These are phyloP conservation scores for Pyrgilauda ruficollis DNA, from an alignment of 2,113 vertebrate species.

Conservation along the genomic window DNA sequence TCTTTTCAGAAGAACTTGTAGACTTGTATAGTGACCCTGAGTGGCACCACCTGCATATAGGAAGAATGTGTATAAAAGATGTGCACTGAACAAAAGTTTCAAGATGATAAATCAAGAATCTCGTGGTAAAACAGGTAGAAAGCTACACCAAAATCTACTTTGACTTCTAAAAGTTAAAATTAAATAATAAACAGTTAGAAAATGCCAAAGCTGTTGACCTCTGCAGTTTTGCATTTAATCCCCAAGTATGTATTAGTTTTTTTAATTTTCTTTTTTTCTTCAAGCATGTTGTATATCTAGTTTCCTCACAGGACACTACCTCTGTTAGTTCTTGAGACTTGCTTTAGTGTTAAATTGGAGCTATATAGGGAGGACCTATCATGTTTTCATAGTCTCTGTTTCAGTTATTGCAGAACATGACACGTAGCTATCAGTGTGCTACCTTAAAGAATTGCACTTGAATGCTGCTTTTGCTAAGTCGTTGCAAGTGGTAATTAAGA, in stretches of 20 bases:
- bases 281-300: rapidly evolving
- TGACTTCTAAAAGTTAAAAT: not conserved
- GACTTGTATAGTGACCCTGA: not conserved
- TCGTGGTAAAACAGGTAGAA: not conserved
- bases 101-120: not conserved
- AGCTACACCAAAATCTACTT: not conserved
- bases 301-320: not conserved
- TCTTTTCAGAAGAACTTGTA: not conserved
- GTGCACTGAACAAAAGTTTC: not conserved
- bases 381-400: not conserved
- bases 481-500: not conserved
- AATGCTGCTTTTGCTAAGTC: not conserved
- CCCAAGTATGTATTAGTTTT: rapidly evolving
- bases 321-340: not conserved
- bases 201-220: not conserved
- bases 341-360: not conserved
- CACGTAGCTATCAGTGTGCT: not conserved
- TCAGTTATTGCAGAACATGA: not conserved
- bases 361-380: not conserved
- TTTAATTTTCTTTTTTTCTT: not conserved
- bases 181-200: not conserved
- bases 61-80: not conserved
- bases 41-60: not conserved
- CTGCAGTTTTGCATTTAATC: not conserved
- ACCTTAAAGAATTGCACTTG: not conserved